A percentile compares a stretch with the other conserved stretches of the same genome.
Evolutionary conservation across 2,113 vertebrate species (phyloP).

Genomic region (Brachyhypopomus gauderio): DNA sequence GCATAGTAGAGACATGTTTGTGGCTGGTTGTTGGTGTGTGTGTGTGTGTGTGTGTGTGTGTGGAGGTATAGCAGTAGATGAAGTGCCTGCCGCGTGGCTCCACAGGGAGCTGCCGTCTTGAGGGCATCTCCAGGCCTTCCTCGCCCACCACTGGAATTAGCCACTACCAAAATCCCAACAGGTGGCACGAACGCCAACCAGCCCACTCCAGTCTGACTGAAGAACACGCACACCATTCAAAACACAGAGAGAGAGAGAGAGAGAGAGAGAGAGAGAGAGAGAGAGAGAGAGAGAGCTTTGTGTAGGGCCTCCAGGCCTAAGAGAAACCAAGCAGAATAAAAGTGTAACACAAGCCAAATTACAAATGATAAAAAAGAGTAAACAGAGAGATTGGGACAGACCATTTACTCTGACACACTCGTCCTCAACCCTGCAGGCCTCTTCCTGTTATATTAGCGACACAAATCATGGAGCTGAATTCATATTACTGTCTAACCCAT

Average conservation of each 20-base stretch:
- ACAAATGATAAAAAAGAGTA: conserved; percentile 8
- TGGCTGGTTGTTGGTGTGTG: background rate
- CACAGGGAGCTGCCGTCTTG: background rate
- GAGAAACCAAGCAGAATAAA: conserved; percentile 21
- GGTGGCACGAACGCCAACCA: conserved; percentile 63
- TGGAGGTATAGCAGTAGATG: conserved; percentile 38
- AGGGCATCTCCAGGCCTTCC: conserved; percentile 65
- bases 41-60: conserved; percentile 43
- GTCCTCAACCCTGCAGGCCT: background rate
- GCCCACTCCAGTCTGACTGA: conserved; percentile 2
- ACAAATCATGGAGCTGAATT: background rate
- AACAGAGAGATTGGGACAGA: conserved; percentile 13
- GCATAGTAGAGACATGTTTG: background rate
- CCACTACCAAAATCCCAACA: conserved; percentile 83
- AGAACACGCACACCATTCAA: background rate
- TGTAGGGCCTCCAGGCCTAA: conserved; percentile 15
- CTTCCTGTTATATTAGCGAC: background rate
- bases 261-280: background rate
- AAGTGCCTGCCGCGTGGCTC: conserved; percentile 65
- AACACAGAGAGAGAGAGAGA: background rate
- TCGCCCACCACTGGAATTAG: conserved; percentile 82
- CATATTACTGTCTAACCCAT: conserved; percentile 6
- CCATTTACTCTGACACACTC: conserved; percentile 1
- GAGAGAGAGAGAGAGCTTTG: background rate
- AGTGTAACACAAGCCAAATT: conserved; percentile 17